Base-by-base conservation (phyloP, 2,113 vertebrate species). In the Chitala chitala region DNA sequence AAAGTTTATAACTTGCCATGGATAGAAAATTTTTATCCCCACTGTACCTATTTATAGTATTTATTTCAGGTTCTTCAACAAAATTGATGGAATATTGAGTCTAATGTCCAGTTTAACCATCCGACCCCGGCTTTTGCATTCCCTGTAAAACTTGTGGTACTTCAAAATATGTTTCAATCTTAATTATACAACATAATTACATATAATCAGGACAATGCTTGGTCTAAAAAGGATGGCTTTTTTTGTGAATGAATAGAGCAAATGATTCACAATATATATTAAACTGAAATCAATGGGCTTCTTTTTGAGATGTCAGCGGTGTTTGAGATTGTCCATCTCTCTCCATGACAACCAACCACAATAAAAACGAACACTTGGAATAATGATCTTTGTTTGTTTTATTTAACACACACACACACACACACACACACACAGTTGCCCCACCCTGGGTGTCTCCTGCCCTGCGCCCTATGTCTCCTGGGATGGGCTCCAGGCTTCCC, bases 221-320 rank as follows among this genome's bases (percentile, higher is more conserved):
- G 20, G 33, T 69, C 26, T 53, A 5, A 15, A 61, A 17, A 46
- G 71, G 44, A 20, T 20, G 33, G 20, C 63, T 42, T 12, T 66
- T 40, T n/a, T 20, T 42, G n/a, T 4, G 20, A 7, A 72, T 48
- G 22, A 53, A 44, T 24, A 44, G 38, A 46, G 71, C 71, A 29
- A 74, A 66, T 66, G 48, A 55, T 74, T 55, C 24, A 68, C 50
- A 68, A 56, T 75, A 56, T 66, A 48, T 72, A 59, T 72, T 72
- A 53, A 72, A 20, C 22, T 46, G 54, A 71, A 79, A 56, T 74
- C 76, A 70, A 76, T 76, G 64, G 46, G 53, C 65, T 72, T 71
- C 72, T 80, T 78, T 75, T 69, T 75, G 51, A 82, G 78, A 76
- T 78, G 75, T 79, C 73, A 77, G 69, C 74, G 73, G 53, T 75